Percentiles rank a stretch among this genome's conserved stretches.
Conservation (phyloP, 2,113 vertebrate species). For the Pandion haliaetus region DNA sequence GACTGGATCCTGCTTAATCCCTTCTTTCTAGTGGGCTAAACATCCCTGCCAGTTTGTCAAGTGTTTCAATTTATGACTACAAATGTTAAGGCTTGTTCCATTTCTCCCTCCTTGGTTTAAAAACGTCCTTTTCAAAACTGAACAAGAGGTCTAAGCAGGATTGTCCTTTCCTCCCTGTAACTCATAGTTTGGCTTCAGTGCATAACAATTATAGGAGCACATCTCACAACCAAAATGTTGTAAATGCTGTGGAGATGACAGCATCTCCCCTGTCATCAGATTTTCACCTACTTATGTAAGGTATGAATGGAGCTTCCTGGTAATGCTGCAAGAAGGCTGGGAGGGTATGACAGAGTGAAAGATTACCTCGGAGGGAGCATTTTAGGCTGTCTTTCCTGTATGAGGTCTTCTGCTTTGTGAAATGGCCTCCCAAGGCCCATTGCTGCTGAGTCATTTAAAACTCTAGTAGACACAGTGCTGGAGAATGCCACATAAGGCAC, state of each 20-base stretch:
- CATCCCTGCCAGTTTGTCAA: neutral
- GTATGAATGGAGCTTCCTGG: neutral
- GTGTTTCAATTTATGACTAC: neutral
- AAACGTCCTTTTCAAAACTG: neutral
- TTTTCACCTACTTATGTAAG: neutral
- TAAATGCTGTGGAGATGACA: neutral
- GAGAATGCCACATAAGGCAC: accelerated
- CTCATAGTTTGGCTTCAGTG: neutral
- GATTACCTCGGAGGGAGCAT: neutral
- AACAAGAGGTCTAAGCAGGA: neutral
- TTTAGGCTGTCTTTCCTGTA: neutral
- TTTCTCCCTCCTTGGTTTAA: neutral
- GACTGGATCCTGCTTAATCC: neutral
- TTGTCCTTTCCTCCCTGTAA: neutral
- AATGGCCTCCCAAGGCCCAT: neutral
- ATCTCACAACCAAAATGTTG: neutral
- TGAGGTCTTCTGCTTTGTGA: neutral
- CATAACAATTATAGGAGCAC: neutral
- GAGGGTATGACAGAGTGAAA: neutral
- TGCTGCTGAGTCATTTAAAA: neutral
- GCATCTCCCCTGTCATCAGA: neutral
- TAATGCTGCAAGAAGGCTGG: neutral
- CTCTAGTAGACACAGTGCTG: neutral
- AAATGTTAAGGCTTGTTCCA: neutral
- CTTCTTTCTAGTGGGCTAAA: neutral